Base-by-base conservation (phyloP, 2,888 invertebrate genomes). In the Patella depressa region DNA sequence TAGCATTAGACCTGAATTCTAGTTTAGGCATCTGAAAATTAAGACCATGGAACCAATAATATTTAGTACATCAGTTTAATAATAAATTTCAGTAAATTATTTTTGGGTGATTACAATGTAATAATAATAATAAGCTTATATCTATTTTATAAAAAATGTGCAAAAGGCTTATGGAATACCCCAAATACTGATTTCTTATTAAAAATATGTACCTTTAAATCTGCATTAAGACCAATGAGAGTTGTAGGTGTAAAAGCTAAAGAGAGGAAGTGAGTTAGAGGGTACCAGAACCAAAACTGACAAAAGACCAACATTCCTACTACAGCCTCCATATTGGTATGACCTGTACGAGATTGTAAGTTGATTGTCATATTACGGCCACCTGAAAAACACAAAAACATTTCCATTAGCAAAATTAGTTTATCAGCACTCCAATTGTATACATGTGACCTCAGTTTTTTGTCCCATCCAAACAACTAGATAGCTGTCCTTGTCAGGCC, bases 231-330 rank as follows among this genome's bases (percentile, higher is more conserved):
- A 1, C 96, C 97, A 89, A 99, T 97, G 57, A 99, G 92, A 88
- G 97, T 97, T 2, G 99, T 98, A 2, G 99, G 99, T 1, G 97
- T 96, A 91, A 99, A 99, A 7, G 99, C 97, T 81, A 99, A 93
- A 0, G 98, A 97, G 77, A 99, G 93, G 88, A 98, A 98, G 91
- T 98, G 98, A 0, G 98, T 96, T 84, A 99, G 93, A 0, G 99
- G 99, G 94, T 98, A 99, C 99, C 99, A 99, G 92, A 98, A 99
- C 99, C 99, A 99, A 92, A 98, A 98, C 92, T 99, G 99, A 0
- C 98, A 97, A 92, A 99, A 99, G 0, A 99, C 96, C 76, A 99
- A 93, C 93, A 98, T 96, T 53, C 99, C 99, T 2, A 99, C 98
- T 2, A 99, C 98, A 0, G 98, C 98, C 81, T 97, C 94, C 95